Evolutionary conservation across 1,140 invertebrate species (phyloP), one percentile per base, ranked within the genome.

Genomic region (Drosophila kepulauana): DNA sequence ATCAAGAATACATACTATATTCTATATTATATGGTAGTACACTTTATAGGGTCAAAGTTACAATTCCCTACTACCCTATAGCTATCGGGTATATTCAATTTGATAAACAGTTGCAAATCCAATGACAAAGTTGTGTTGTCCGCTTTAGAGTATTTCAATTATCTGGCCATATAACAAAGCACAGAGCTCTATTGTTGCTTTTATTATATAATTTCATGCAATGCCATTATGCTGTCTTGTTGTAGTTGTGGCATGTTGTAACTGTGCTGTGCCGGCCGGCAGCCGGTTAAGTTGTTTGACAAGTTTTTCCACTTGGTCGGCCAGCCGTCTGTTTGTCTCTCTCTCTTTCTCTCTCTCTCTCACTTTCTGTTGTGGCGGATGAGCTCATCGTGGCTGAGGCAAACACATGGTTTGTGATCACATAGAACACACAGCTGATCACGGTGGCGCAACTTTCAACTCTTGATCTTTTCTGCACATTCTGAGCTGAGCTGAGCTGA

Each of bases 191-290:
- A 45, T 81, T 65, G 79, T 66, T 46, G 62, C 43, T 70, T 64
- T 75, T 68, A 66, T 75, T 57, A 82, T 86, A 82, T 87, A 87
- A 87, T 79, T 85, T 81, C 81, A 79, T 90, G 81, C 86, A 76
- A 57, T 71, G 41, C 54, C 67, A 15, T 56, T 62, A 59, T 61
- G 56, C 20, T 43, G 45, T 62, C 38, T 62, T 57, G 62, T 35
- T 63, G 70, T 51, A 11, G 54, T 73, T 78, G 70, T 75, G 69
- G 74, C 71, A 59, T 72, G 73, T 78, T 73, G 78, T 79, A 77
- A 77, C 68, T 73, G 48, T 52, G 85, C 85, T 86, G 86, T 25
- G 85, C 85, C 85, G 85, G 85, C 85, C 86, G 86, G 85, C 81
- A 79, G 76, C 79, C 79, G 81, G 81, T 65, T 59, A 76, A 82